Base-by-base conservation (phyloP, 1,140 invertebrate genomes). In the Daktulosphaira vitifoliae region DNA sequence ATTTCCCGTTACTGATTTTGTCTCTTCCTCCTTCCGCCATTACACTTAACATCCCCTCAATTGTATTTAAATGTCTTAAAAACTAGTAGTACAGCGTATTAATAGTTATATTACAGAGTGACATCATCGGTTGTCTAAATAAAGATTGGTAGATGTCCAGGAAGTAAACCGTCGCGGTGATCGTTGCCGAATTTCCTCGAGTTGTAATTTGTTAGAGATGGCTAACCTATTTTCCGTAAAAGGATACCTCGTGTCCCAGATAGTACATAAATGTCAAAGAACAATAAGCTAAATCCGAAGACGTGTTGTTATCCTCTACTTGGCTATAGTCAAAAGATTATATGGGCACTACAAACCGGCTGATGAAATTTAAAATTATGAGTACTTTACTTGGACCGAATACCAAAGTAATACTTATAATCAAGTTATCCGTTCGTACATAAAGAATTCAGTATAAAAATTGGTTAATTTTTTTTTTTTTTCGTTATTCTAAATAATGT, bases 361-460 rank as follows among this genome's bases (percentile, higher is more conserved):
- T 48, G 56, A 44, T 48, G 56, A 62, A 48, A 62, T 62, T 62
- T 62, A 39, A 16, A 62, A 62, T 39, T 38, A 59, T 59, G 42
- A 38, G 54, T 59, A 59, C 42, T 42, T 25, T 62, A 62, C 46
- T 38, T 62, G 56, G 56, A 46, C 44, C 54, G 20, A 22, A 13
- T 48, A 62, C 25, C 39, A 62, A 33, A 62, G 56, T 22, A 62
- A 39, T 62, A 13, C 9, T 16, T 62, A 20, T 42, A 46, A 62
- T 46, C 56, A 13, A 62, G 56, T 62, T 62, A 22, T 23, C 54
- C 20, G 42, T 59, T 6, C 42, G 56, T 48, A 29, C 42, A 42
- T 48, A 46, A 13, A 25, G 16, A 62, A 62, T 39, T 29, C 13
- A 16, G 42, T 29, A 62, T 48, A 62, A 62, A 46, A 48, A 62